Evolutionary conservation across 2,888 invertebrate species (phyloP).

Genomic region (Tortrix viridana): DNA sequence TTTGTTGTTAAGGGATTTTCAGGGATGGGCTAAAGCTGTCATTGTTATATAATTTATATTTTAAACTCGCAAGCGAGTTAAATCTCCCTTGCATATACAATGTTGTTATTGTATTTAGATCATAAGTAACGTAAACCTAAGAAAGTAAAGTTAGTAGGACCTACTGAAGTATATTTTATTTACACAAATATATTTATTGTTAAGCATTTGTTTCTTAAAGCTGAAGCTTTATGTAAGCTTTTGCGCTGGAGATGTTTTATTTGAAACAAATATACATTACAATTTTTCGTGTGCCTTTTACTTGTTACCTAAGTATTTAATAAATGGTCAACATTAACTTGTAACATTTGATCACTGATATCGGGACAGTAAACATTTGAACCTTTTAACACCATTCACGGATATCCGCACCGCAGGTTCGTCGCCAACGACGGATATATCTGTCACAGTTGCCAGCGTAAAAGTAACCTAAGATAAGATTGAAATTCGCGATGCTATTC

Average conservation of each 20-base stretch:
- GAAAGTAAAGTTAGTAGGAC: slow-evolving; percentile 5
- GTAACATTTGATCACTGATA: no score
- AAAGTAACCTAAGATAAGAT: no score
- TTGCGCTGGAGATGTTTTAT: slow-evolving; percentile 15
- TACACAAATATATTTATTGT: slow-evolving; percentile 6
- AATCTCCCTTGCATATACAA: slow-evolving; percentile 19
- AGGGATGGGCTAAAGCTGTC: slow-evolving; percentile 19
- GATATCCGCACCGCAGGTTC: no score
- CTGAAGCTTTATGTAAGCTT: slow-evolving; percentile 16
- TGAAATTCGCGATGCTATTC: no score
- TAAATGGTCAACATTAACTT: no score
- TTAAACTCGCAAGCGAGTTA: slow-evolving; percentile 1
- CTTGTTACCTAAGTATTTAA: not conserved
- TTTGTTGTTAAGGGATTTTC: slow-evolving; percentile 12
- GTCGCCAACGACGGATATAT: no score
- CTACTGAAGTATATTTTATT: slow-evolving; percentile 19
- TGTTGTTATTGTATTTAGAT: slow-evolving; percentile 30
- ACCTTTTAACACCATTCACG: no score
- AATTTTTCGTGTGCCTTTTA: slow-evolving; percentile 1
- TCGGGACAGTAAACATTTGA: no score
- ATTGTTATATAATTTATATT: slow-evolving; percentile 28
- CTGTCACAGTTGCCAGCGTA: no score
- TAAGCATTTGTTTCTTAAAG: slow-evolving; percentile 16
- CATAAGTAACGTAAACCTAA: slow-evolving; percentile 23
- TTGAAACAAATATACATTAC: slow-evolving; percentile 31